phyloP scores from a whole-genome alignment of 2,888 invertebrate species.

The Dorcus hopei region DNA sequence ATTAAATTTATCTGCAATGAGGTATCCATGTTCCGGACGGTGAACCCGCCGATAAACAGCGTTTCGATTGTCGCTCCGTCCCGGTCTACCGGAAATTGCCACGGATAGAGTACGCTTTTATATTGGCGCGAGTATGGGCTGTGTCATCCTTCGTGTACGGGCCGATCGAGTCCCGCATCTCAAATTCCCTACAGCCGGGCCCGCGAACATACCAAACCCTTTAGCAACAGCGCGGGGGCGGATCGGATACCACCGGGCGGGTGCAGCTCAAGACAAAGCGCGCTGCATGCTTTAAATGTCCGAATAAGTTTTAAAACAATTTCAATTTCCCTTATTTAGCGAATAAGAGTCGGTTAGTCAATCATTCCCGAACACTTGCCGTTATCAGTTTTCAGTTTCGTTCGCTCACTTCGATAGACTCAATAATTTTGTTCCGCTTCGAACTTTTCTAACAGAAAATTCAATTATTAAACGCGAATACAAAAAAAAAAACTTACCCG shows the following conservation, averaged over 20 bases:
- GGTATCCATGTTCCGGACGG: slow-evolving; percentile 8
- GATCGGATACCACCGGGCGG: not conserved
- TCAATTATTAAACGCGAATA: too few relatives aligned
- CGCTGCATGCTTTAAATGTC: slow-evolving; percentile 35
- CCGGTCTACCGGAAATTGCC: too few relatives aligned
- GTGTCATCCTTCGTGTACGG: too few relatives aligned
- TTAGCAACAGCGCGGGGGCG: not conserved
- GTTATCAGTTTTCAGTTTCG: slow-evolving; percentile 43
- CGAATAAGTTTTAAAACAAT: slow-evolving; percentile 40
- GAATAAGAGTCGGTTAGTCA: slow-evolving; percentile 42
- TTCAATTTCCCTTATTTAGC: slow-evolving; percentile 36
- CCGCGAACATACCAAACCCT: not conserved
- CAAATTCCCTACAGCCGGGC: not conserved
- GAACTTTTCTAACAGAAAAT: slow-evolving; percentile 38
- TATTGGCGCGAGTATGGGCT: not conserved
- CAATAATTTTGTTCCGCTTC: slow-evolving; percentile 46
- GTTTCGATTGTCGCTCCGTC: not conserved
- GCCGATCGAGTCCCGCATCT: not conserved
- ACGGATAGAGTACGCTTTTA: not conserved
- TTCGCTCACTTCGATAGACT: slow-evolving; percentile 39
- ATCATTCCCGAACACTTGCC: slow-evolving; percentile 42
- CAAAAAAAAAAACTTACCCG: too few relatives aligned
- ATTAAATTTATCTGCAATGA: slow-evolving; percentile 27
- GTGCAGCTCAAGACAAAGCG: slow-evolving; percentile 28
- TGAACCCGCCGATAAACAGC: not conserved